These are phyloP conservation scores for Catocala fraxini DNA, from an alignment of 2,888 invertebrate genomes.

Conservation along the genomic window DNA sequence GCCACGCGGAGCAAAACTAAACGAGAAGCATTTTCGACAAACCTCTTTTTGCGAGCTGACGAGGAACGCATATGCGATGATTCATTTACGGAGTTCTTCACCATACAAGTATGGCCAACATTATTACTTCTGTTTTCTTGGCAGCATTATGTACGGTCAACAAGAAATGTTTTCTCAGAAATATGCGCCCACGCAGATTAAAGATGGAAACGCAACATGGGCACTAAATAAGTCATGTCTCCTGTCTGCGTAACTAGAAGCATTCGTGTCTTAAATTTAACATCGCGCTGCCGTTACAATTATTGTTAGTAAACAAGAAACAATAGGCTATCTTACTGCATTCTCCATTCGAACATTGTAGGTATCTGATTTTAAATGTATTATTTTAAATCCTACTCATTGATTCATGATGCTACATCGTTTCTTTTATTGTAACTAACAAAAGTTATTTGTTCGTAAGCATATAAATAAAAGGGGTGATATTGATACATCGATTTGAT, in stretches of 20 bases:
- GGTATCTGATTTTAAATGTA: constrained; percentile 2
- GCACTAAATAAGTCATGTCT: constrained; percentile 85
- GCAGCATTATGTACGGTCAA: constrained; percentile 81
- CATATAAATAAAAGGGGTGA: constrained; percentile 61
- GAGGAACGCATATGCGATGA: constrained; percentile 86
- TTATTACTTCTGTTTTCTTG: constrained; percentile 86
- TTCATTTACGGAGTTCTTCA: constrained; percentile 85
- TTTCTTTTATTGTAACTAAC: constrained; percentile 24
- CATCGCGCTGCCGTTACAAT: constrained; percentile 63
- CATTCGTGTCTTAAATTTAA: constrained; percentile 68
- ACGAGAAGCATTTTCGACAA: constrained; percentile 85
- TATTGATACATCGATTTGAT: constrained; percentile 59
- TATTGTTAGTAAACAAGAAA: constrained; percentile 50
- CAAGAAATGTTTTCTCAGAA: constrained; percentile 86
- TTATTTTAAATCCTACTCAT: constrained; percentile 7
- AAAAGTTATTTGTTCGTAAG: constrained; percentile 34
- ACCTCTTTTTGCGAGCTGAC: constrained; percentile 83
- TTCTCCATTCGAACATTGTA: too few relatives aligned
- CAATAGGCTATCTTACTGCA: constrained; percentile 19
- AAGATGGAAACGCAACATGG: constrained; percentile 84
- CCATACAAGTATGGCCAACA: constrained; percentile 83
- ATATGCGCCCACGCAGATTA: constrained; percentile 86
- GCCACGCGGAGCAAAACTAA: constrained; percentile 71
- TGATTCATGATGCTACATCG: constrained; percentile 11
- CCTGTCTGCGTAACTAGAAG: constrained; percentile 76